Evolutionary conservation across 2,113 vertebrate species (phyloP).

Genomic region (Pituophis catenifer): DNA sequence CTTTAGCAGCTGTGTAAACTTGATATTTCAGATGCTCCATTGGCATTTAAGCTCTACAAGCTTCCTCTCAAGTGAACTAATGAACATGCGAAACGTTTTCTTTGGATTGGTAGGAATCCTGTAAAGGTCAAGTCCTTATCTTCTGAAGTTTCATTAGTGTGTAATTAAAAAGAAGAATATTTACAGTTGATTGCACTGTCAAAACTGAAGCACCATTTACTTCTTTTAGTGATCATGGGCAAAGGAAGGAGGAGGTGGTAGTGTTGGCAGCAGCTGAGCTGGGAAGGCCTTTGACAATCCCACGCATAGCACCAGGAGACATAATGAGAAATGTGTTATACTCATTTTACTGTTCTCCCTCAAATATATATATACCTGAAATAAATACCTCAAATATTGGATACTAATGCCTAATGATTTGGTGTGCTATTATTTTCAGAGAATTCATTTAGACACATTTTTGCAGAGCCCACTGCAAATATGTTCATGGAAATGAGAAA

Average conservation of each 20-base stretch:
- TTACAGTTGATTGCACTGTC: conserved; percentile 21
- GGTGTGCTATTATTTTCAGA: not conserved
- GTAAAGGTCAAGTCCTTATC: conserved; percentile 40
- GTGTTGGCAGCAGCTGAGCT: not conserved
- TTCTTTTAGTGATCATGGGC: not conserved
- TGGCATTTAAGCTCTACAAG: conserved; percentile 50
- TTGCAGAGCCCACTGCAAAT: not conserved
- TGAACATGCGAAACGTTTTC: conserved; percentile 28
- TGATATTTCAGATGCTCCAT: conserved; percentile 43
- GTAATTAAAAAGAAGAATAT: conserved; percentile 33
- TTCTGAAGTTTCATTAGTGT: conserved; percentile 25
- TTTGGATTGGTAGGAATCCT: conserved; percentile 28
- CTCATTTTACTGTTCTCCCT: not conserved
- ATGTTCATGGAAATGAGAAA: not conserved
- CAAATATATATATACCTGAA: not conserved
- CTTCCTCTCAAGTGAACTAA: conserved; percentile 46
- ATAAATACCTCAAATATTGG: not conserved
- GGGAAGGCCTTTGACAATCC: not conserved
- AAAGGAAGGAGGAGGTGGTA: not conserved
- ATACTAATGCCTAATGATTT: not conserved
- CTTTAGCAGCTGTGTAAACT: conserved; percentile 44
- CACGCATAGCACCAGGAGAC: not conserved
- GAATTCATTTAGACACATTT: not conserved
- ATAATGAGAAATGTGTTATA: not conserved
- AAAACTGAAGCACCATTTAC: conserved; percentile 36